A percentile compares a stretch with the other conserved stretches of the same genome.
phyloP scores from a whole-genome alignment of 2,113 vertebrate species.

The Perognathus longimembris region DNA sequence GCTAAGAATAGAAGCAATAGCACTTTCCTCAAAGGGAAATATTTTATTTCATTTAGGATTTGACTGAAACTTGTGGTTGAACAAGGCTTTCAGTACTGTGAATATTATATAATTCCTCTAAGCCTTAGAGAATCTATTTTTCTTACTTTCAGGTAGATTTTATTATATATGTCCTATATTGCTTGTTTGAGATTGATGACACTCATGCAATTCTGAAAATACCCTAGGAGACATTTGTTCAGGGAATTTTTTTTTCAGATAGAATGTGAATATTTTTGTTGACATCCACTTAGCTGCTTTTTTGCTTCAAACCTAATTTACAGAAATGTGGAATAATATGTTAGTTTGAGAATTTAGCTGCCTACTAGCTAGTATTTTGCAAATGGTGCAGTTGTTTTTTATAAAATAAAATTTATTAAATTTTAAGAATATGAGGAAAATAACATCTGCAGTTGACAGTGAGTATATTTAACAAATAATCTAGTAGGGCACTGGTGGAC shows the following conservation, averaged over 20 bases:
- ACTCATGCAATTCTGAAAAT: constrained; percentile 10
- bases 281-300: background rate
- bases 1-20: background rate
- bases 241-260: background rate
- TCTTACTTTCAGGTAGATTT: background rate
- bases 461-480: background rate
- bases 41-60: background rate
- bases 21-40: background rate
- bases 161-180: constrained; percentile 42
- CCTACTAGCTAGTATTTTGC: background rate
- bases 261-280: constrained; percentile 3
- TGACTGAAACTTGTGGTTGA: background rate
- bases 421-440: background rate
- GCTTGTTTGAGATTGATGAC: background rate
- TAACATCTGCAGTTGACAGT: background rate
- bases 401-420: background rate
- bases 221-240: background rate
- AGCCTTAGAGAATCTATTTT: background rate
- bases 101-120: constrained; percentile 4
- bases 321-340: background rate
- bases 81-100: background rate
- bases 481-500: background rate
- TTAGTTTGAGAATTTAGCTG: background rate
- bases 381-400: background rate
- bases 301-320: background rate